phyloP scores from a whole-genome alignment of 2,797 vertebrate species.

The Pachyuromys duprasi region DNA sequence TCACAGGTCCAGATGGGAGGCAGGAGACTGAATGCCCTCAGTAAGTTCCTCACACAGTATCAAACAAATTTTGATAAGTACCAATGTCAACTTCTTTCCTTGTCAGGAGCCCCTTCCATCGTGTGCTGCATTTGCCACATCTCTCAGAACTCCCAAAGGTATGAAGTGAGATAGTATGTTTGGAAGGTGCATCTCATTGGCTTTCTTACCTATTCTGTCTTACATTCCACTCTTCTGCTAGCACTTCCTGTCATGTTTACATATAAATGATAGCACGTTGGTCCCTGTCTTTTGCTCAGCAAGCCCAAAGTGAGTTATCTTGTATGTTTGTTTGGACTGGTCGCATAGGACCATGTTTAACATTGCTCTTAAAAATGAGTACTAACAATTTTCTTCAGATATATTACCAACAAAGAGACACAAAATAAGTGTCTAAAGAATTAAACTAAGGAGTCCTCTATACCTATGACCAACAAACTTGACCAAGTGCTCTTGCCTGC shows the following conservation, averaged over 20 bases:
- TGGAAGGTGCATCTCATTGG: neutral
- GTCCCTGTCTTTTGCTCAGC: neutral
- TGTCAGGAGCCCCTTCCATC: neutral
- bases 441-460: neutral
- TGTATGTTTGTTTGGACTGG: neutral
- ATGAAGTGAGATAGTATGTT: neutral
- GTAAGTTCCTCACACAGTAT: neutral
- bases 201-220: neutral
- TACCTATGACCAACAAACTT: neutral
- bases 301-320: neutral
- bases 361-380: constrained; percentile 23
- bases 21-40: neutral
- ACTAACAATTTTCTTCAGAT: neutral
- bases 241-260: neutral
- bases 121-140: neutral
- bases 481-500: neutral
- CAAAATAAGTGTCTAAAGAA: neutral
- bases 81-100: neutral
- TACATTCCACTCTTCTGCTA: neutral
- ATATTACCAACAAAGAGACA: neutral
- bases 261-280: neutral
- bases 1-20: neutral
- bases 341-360: neutral
- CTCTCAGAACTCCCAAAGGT: neutral
- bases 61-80: neutral